phyloP scores from a whole-genome alignment of 2,888 invertebrate species.

The Eremobia ochroleuca region DNA sequence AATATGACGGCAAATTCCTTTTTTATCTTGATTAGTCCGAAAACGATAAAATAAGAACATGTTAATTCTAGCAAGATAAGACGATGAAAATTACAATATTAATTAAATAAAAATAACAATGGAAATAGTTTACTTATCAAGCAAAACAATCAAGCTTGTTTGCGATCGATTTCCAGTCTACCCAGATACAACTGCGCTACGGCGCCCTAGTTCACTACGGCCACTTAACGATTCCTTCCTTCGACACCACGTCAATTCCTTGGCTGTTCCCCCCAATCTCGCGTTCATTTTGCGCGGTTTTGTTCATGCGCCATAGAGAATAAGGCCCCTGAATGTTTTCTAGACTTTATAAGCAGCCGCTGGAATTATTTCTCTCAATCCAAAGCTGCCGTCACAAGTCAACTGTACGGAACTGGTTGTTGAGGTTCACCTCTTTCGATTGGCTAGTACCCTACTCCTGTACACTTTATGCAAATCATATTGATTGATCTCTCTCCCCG shows the following conservation, averaged over 20 bases:
- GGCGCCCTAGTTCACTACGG: too few relatives aligned
- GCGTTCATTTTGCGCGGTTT: too few relatives aligned
- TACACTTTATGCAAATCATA: neutral
- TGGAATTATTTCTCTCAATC: neutral
- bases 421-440: neutral
- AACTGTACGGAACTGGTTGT: neutral
- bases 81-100: neutral
- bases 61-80: neutral
- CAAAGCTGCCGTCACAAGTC: neutral
- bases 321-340: too few relatives aligned
- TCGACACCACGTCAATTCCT: too few relatives aligned
- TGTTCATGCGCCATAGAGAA: too few relatives aligned
- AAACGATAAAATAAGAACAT: slow-evolving; percentile 1
- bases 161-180: neutral
- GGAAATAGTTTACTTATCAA: neutral
- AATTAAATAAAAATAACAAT: neutral
- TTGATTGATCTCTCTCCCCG: neutral
- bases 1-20: neutral
- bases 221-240: too few relatives aligned
- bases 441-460: neutral
- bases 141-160: neutral
- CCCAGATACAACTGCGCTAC: neutral
- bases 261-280: too few relatives aligned
- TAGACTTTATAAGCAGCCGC: neutral
- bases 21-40: neutral